Percentiles rank a stretch among this genome's conserved stretches.
phyloP scores from a whole-genome alignment of 2,113 vertebrate genomes.

The Ranitomeya variabilis region DNA sequence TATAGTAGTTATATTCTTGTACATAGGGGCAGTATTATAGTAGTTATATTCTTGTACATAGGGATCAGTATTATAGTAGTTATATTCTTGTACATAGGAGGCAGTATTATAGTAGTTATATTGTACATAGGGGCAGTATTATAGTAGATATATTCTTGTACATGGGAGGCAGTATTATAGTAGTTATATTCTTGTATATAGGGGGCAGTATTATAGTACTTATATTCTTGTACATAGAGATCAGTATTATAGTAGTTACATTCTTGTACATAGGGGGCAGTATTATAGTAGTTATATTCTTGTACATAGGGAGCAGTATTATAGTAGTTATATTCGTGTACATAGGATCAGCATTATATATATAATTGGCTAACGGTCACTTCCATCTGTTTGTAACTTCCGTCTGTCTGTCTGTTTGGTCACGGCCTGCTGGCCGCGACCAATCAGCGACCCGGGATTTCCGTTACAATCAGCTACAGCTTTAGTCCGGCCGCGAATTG shows the following conservation, averaged over 20 bases:
- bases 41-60: not conserved
- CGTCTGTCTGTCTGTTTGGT: too few species aligned
- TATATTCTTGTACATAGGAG: not conserved
- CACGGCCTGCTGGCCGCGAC: too few species aligned
- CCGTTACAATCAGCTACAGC: too few species aligned
- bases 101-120: not conserved
- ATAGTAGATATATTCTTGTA: not conserved
- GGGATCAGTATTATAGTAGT: not conserved
- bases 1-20: not conserved
- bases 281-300: not conserved
- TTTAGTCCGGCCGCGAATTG: too few species aligned
- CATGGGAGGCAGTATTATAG: not conserved
- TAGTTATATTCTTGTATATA: not conserved
- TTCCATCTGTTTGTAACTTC: too few species aligned
- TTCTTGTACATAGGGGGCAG: too few species aligned
- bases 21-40: not conserved
- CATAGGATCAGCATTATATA: not conserved
- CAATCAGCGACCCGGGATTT: too few species aligned
- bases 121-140: too few species aligned
- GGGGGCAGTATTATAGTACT: not conserved
- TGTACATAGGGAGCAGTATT: not conserved
- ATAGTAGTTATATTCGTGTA: not conserved
- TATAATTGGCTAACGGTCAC: not conserved
- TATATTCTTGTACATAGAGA: not conserved
- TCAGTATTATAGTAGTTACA: not conserved